Base-by-base conservation (phyloP, 2,888 invertebrate species). In the Cantharis rufa region DNA sequence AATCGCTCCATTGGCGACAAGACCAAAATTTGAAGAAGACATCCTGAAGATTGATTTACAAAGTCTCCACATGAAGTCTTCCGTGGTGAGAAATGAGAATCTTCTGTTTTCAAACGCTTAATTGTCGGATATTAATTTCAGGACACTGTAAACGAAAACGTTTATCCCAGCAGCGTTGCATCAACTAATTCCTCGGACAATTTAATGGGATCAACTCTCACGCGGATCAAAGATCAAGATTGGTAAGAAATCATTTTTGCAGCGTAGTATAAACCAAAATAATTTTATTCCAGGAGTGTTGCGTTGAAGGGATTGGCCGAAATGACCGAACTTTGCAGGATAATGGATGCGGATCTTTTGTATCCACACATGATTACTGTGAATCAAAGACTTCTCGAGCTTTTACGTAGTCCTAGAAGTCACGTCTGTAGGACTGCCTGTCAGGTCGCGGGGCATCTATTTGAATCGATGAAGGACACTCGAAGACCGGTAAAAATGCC, bases 381-480 rank as follows among this genome's bases (percentile, higher is more conserved):
- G 11, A 86, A 88, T 81, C 88, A 89, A 80, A 85, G 85, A 73
- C 78, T 89, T 16, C 84, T 88, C 24, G 87, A 88, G 74, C 81
- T 89, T 69, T 81, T 89, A 32, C 85, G 85, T 72, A 88, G 88
- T 81, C 87, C 88, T 2, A 81, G 89, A 63, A 88, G 88, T 10
- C 87, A 88, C 72, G 88, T 89, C 18, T 87, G 88, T 71, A 84
- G 89, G 62, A 87, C 86, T 1, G 86, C 88, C 10, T 89, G 89
- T 79, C 88, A 89, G 82, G 86, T 87, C 9, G 84, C 88, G 7
- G 88, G 88, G 24, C 87, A 87, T 79, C 81, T 89, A 15, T 88
- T 89, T 79, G 87, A 87, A 78, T 86, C 85, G 32, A 83, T 88
- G 66, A 88, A 87, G 79, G 88, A 88, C 78, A 88, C 88, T 5